These are phyloP conservation scores for Sebastes hubbsi DNA, from an alignment of 2,797 vertebrate genomes.

Conservation along the genomic window DNA sequence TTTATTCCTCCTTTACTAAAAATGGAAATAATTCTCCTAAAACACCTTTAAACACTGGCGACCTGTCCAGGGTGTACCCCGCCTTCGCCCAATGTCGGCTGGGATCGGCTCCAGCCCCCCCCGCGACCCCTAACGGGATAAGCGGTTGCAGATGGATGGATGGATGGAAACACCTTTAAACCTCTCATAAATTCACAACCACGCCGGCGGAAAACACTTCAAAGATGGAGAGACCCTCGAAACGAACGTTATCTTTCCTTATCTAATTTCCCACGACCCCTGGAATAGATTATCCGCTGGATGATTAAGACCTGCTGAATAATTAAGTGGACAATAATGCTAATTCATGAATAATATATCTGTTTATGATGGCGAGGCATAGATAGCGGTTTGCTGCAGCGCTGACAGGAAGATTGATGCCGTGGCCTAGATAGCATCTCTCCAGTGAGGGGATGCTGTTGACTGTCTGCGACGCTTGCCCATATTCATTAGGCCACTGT, in stretches of 20 bases:
- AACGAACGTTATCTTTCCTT: slow-evolving; percentile 54
- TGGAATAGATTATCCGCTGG: slow-evolving; percentile 50
- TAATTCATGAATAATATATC: slow-evolving; percentile 79
- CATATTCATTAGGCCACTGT: slow-evolving; percentile 65
- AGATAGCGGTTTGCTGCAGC: slow-evolving; percentile 30
- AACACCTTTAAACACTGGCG: slow-evolving; percentile 16
- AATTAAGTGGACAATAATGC: slow-evolving; percentile 79
- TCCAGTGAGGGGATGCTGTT: slow-evolving; percentile 59
- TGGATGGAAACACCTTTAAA: slow-evolving; percentile 14
- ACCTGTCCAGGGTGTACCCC: too few species aligned
- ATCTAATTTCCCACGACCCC: slow-evolving; percentile 68
- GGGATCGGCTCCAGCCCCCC: too few species aligned
- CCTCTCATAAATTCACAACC: slow-evolving; percentile 18
- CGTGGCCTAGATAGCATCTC: slow-evolving; percentile 65
- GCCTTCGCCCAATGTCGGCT: too few species aligned
- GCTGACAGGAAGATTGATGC: slow-evolving; percentile 76
- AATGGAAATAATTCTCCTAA: background rate
- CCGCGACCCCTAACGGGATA: too few species aligned
- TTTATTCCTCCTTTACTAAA: background rate
- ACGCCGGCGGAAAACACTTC: slow-evolving; percentile 10
- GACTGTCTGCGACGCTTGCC: slow-evolving; percentile 44
- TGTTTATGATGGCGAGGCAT: slow-evolving; percentile 67
- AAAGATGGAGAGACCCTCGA: slow-evolving; percentile 24
- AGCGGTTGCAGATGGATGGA: too few species aligned
- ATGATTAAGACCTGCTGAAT: slow-evolving; percentile 80